phyloP scores from a whole-genome alignment of 2,888 invertebrate genomes.

The Archips crataeganus region DNA sequence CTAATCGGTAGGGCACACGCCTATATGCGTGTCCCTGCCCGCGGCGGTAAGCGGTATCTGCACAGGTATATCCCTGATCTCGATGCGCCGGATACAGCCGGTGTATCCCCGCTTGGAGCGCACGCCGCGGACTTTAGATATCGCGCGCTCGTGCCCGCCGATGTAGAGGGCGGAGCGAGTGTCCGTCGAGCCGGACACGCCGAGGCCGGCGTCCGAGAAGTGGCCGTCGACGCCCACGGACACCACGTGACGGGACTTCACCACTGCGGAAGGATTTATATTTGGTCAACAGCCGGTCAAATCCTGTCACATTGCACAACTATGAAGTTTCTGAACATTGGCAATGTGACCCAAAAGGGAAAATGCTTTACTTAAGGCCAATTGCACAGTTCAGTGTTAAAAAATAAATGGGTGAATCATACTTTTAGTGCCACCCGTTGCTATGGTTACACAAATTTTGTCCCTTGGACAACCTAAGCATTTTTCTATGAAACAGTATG shows the following conservation, averaged over 20 bases:
- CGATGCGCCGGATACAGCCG: constrained; percentile 91
- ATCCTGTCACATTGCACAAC: too few relatives aligned
- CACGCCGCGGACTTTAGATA: constrained; percentile 86
- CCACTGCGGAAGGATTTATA: constrained; percentile 78
- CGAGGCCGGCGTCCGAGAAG: constrained; percentile 90
- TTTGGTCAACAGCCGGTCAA: too few relatives aligned
- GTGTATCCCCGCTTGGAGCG: constrained; percentile 90
- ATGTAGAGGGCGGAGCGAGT: constrained; percentile 95
- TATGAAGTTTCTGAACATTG: too few relatives aligned
- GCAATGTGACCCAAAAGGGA: too few relatives aligned
- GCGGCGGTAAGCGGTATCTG: constrained; percentile 80
- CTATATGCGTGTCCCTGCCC: constrained; percentile 90
- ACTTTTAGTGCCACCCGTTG: too few relatives aligned
- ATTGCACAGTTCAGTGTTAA: too few relatives aligned
- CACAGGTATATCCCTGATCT: constrained; percentile 77
- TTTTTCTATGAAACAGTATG: too few relatives aligned
- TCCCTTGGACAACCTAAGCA: too few relatives aligned
- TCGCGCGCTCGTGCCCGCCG: constrained; percentile 90
- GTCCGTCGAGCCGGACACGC: constrained; percentile 89
- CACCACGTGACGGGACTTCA: constrained; percentile 96
- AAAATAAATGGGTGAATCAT: too few relatives aligned
- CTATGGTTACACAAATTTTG: too few relatives aligned
- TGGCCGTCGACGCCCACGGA: constrained; percentile 94
- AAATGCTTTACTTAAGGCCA: too few relatives aligned
- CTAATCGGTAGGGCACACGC: constrained; percentile 92